Conservation (phyloP, 2,888 invertebrate species). For the Microplitis manilae region DNA sequence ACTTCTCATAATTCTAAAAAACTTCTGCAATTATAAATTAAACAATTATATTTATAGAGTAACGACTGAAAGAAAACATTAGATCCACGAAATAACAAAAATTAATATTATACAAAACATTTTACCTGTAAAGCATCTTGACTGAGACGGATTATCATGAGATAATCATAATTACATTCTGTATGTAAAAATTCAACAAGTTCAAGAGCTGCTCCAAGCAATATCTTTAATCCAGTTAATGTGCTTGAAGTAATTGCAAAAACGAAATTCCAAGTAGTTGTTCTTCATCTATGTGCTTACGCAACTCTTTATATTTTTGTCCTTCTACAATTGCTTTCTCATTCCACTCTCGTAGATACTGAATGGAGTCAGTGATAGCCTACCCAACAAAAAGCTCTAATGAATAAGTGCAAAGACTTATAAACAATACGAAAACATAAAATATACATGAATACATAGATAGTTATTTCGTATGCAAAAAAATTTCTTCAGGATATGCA, state of each 20-base stretch:
- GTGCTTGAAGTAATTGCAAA: constrained; percentile 41
- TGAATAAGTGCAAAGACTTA: no score
- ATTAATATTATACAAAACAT: not conserved
- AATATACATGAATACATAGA: no score
- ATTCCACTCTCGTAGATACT: not conserved
- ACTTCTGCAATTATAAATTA: no score
- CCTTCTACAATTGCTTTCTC: not conserved
- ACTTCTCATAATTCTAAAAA: no score
- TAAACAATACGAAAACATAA: no score
- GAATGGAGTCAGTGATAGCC: not conserved
- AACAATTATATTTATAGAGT: no score
- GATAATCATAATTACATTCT: constrained; percentile 34
- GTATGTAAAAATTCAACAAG: constrained; percentile 35
- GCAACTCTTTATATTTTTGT: not conserved
- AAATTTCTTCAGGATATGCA: no score
- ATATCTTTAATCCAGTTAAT: constrained; percentile 40
- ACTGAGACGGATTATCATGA: constrained; percentile 41
- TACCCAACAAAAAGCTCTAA: not conserved
- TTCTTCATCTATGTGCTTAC: not conserved
- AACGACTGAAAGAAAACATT: no score
- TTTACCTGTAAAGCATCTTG: constrained; percentile 36
- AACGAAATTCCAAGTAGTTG: not conserved
- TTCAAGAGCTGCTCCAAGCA: constrained; percentile 40
- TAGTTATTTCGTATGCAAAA: no score
- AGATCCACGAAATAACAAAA: no score